Base-by-base conservation (phyloP, 2,888 invertebrate species). In the Augiades crinisus region DNA sequence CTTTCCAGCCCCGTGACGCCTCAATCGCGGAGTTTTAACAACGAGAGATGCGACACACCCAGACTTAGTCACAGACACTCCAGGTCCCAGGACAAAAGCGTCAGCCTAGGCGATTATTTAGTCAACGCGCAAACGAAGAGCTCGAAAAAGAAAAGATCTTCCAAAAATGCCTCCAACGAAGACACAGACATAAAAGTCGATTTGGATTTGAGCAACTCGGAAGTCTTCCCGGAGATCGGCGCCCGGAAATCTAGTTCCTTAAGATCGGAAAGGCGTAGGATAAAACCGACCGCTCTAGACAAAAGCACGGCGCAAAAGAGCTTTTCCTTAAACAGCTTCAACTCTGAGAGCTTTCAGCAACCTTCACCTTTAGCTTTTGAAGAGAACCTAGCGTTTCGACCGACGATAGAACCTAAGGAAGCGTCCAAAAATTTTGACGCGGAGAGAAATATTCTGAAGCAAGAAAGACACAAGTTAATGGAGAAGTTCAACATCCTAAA, bases 211-310 rank as follows among this genome's bases (percentile, higher is more conserved):
- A 80, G 79, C 10, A 86, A 78, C 49, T 79, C 81, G 0, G 85
- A 87, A 5, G 74, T 80, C 55, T 89, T 89, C 56, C 90, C 90
- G 0, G 86, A 86, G 50, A 86, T 90, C 1, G 84, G 86, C 10
- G 73, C 81, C 0, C 72, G 86, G 31, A 83, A 84, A 57, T 68
- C 84, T 0, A 85, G 68, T 22, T 87, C 84, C 0, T 59, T 86
- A 10, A 63, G 72, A 6, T 78, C 80, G 0, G 87, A 83, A 16
- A 75, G 75, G 55, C 60, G 78, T 0, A 70, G 92, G 54, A 92
- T 92, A 1, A 92, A 91, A 56, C 92, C 92, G 0, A 92, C 91
- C 0, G 82, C 80, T 19, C 80, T 87, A 22, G 81, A 85, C 41
- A 77, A 71, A 41, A 68, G 61, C 17, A 60, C 59, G 2, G 68